Percentiles rank a stretch among this genome's conserved stretches.
These are phyloP conservation scores for Drosophila subsilvestris DNA, from an alignment of 2,888 invertebrate species.

Conservation along the genomic window DNA sequence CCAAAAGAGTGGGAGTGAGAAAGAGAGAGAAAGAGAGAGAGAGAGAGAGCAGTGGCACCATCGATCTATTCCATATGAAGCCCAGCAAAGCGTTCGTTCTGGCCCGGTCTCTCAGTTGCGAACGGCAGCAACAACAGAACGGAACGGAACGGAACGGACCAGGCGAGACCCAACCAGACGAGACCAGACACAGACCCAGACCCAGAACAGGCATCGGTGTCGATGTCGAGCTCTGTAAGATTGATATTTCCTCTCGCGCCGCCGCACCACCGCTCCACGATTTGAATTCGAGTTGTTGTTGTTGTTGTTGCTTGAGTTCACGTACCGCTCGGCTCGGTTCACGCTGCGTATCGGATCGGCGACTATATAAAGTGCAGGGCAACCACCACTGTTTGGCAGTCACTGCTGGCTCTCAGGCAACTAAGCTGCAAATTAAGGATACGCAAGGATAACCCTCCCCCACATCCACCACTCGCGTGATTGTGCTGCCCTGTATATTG, in stretches of 20 bases:
- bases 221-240: conserved; percentile 6
- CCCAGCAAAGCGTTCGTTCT: conserved; percentile 31
- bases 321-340: conserved; percentile 2
- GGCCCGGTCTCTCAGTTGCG: conserved; percentile 29
- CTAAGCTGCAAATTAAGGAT: conserved; percentile 40
- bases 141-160: conserved; percentile 9
- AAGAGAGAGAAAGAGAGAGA: background rate
- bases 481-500: no score
- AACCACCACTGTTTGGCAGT: conserved; percentile 64
- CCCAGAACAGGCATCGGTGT: background rate
- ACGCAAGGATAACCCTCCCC: no score
- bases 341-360: conserved; percentile 5
- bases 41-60: background rate
- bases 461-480: no score
- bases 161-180: background rate
- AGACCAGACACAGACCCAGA: background rate
- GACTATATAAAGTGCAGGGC: conserved; percentile 69
- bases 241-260: conserved; percentile 9
- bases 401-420: conserved; percentile 69
- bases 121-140: background rate
- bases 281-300: background rate
- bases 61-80: conserved; percentile 20
- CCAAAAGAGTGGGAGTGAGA: background rate
- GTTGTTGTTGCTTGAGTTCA: background rate
- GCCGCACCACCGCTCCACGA: background rate